phyloP scores from a whole-genome alignment of 2,888 invertebrate species.

The Busseola fusca region DNA sequence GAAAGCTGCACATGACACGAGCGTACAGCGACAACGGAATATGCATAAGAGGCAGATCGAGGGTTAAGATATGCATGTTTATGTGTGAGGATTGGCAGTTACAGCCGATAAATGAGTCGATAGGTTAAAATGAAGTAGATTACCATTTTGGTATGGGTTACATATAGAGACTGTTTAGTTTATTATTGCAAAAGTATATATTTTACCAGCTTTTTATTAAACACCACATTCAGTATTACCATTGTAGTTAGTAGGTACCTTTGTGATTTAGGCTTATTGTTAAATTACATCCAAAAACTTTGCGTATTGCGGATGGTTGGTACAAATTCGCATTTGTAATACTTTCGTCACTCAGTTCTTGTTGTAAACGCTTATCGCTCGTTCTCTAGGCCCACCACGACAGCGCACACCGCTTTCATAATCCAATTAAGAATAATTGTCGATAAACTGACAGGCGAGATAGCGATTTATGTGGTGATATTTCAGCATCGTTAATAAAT shows the following conservation, averaged over 20 bases:
- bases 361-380: conserved; percentile 59
- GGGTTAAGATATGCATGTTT: conserved; percentile 15
- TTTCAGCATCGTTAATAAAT: conserved; percentile 89
- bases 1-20: conserved; percentile 40
- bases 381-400: conserved; percentile 62
- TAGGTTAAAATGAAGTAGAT: not conserved
- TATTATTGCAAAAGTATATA: not conserved
- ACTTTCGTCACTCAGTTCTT: not conserved
- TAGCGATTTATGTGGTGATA: conserved; percentile 88
- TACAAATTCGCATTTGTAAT: not conserved
- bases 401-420: conserved; percentile 84
- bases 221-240: not conserved
- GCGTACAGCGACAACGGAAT: conserved; percentile 37
- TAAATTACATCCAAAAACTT: not conserved
- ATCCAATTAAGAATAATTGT: conserved; percentile 89
- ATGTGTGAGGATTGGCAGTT: not conserved
- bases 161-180: not conserved
- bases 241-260: too few species aligned
- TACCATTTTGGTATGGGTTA: not conserved
- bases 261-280: not conserved
- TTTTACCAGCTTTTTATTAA: not conserved
- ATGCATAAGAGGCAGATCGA: conserved; percentile 9
- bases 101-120: not conserved
- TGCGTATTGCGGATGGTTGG: not conserved
- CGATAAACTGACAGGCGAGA: conserved; percentile 87